phyloP scores from a whole-genome alignment of 2,888 invertebrate species.

The Nomada goodeniana region DNA sequence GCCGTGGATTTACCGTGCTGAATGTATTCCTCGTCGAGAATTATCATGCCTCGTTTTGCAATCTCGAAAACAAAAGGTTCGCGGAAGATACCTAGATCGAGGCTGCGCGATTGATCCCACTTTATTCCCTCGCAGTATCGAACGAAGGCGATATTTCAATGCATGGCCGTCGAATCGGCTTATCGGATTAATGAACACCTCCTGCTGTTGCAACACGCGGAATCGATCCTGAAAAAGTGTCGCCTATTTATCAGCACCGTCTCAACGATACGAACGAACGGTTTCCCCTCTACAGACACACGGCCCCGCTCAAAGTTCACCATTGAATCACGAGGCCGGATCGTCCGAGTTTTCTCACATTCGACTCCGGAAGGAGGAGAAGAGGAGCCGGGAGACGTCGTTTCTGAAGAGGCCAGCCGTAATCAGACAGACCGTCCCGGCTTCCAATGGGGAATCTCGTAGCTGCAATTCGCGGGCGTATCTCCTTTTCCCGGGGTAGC shows the following conservation, averaged over 20 bases:
- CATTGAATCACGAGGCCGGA: constrained; percentile 11
- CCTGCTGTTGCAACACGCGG: constrained; percentile 16
- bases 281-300: background rate
- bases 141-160: constrained; percentile 47
- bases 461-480: constrained; percentile 9
- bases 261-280: background rate
- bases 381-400: background rate
- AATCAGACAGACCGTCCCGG: constrained; percentile 19
- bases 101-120: constrained; percentile 37
- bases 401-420: constrained; percentile 24
- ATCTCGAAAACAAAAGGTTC: background rate
- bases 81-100: background rate
- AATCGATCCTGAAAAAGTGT: constrained; percentile 31
- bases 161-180: constrained; percentile 45
- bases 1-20: too few relatives aligned
- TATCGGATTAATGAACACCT: constrained; percentile 32
- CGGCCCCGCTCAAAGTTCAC: background rate
- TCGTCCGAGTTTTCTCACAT: constrained; percentile 3
- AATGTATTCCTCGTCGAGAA: too few relatives aligned
- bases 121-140: constrained; percentile 29
- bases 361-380: background rate
- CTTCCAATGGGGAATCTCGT: constrained; percentile 32
- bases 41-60: too few relatives aligned
- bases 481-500: constrained; percentile 4
- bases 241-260: constrained; percentile 36